Conservation (phyloP, 2,888 invertebrate genomes). For the Archaeoteleia sp. region DNA sequence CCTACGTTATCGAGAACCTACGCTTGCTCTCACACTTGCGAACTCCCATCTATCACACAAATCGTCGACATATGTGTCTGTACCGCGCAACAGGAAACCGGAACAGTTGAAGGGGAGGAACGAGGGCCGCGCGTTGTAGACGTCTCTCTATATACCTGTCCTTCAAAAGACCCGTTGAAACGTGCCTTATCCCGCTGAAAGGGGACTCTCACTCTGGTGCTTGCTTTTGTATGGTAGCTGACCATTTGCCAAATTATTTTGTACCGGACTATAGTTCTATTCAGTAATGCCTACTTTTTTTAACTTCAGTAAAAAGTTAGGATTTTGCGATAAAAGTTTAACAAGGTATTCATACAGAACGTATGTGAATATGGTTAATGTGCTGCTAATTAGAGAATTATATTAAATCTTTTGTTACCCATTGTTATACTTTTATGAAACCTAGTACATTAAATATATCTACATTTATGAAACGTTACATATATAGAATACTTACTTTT, state of each 20-base stretch:
- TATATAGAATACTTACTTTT: no score
- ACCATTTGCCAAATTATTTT: constrained; percentile 49
- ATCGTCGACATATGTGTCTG: constrained; percentile 38
- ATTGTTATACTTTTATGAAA: no score
- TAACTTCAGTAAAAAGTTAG: no score
- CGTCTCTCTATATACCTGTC: constrained; percentile 31
- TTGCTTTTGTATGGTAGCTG: constrained; percentile 36
- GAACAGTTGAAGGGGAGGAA: constrained; percentile 38
- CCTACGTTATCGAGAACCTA: constrained; percentile 45
- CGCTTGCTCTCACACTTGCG: constrained; percentile 25
- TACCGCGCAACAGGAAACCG: constrained; percentile 45
- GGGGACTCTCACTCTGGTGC: constrained; percentile 27
- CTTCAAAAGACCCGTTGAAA: constrained; percentile 49
- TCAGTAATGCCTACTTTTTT: no score
- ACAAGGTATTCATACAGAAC: no score
- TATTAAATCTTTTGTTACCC: no score
- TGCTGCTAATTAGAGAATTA: no score
- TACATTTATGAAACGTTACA: no score
- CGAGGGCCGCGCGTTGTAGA: constrained; percentile 31
- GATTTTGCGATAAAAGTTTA: no score
- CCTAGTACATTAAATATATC: no score
- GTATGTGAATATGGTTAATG: no score
- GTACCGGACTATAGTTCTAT: no score
- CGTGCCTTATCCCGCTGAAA: constrained; percentile 49
- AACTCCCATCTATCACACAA: constrained; percentile 33